Evolutionary conservation across 2,888 invertebrate genomes (phyloP).

Genomic region (Oligia fasciuncula): DNA sequence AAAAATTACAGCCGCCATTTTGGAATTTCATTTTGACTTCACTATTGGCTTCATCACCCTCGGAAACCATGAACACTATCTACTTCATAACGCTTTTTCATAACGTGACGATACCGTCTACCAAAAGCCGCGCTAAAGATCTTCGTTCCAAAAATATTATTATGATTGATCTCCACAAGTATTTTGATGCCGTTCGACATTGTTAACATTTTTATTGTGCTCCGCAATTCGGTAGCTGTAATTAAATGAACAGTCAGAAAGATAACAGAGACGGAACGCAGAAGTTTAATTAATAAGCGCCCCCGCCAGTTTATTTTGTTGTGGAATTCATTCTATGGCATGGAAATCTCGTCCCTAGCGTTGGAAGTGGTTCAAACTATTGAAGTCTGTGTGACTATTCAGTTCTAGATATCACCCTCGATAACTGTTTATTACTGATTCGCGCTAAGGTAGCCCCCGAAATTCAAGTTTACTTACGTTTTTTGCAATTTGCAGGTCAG

Average conservation of each 20-base stretch:
- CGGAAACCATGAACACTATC: background rate
- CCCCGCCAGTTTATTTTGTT: slow-evolving; percentile 33
- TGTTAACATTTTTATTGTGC: slow-evolving; percentile 19
- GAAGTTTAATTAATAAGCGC: slow-evolving; percentile 48
- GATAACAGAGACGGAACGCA: slow-evolving; percentile 34
- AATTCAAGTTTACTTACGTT: too few species aligned
- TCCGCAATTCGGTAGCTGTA: slow-evolving; percentile 23
- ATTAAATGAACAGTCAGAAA: slow-evolving; percentile 44
- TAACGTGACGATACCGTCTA: background rate
- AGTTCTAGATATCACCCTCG: background rate
- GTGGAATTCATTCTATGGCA: slow-evolving; percentile 27
- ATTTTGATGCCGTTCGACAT: slow-evolving; percentile 2
- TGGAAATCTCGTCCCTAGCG: slow-evolving; percentile 1
- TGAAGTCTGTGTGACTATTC: background rate
- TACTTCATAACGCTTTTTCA: background rate
- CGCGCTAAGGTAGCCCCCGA: too few species aligned
- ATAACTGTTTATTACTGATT: background rate
- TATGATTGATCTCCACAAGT: slow-evolving; percentile 1
- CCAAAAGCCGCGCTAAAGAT: background rate
- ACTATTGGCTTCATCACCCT: background rate
- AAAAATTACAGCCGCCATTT: background rate
- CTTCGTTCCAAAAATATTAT: background rate
- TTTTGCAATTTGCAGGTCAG: too few species aligned
- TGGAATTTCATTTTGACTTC: background rate
- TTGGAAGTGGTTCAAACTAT: slow-evolving; percentile 3